Base-by-base conservation (phyloP, 2,797 vertebrate genomes). In the Acanthopagrus latus region DNA sequence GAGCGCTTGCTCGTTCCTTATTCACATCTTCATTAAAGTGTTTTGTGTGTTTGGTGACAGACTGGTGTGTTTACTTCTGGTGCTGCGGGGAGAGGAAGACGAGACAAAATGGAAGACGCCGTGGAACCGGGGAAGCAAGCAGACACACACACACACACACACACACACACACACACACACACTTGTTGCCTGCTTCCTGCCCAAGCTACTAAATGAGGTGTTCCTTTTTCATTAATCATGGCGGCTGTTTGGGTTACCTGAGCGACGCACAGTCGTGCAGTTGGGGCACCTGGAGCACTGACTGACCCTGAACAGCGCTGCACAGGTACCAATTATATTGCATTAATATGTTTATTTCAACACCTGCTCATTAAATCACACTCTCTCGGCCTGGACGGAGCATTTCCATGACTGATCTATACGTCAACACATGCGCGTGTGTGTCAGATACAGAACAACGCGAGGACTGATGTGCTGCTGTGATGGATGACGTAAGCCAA, bases 151-250 rank as follows among this genome's bases (percentile, higher is more conserved):
- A 23, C 8, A 44, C 33, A 25, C 29, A 57, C 23, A 59, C 10
- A 47, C 23, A 46, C 38, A 44, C 55, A 64, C 64, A 20, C 57
- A 73, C 13, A 57, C 2, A 51, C 38, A 73, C 76, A 75, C 41
- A 83, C 66, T 43, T 78, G 69, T 79, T 80, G 81, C 64, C 52
- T 71, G 62, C 55, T 64, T 56, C 67, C 66, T 85, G 82, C 62
- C 81, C 90, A 75, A 88, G 57, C 80, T 66, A 75, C 78, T 86
- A 86, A 91, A 93, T 82, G 84, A 90, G 51, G 58, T 83, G 77
- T 86, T 84, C 81, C 81, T 82, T 70, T 86, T 88, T 89, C 90
- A 93, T 93, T 90, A 91, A 93, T 93, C 89, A 89, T 57, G 7
- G 64, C 62, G 87, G 72, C 81, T 90, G 85, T 91, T 89, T 83